Conservation (phyloP, 2,888 invertebrate genomes). For the Chorisops tibialis region DNA sequence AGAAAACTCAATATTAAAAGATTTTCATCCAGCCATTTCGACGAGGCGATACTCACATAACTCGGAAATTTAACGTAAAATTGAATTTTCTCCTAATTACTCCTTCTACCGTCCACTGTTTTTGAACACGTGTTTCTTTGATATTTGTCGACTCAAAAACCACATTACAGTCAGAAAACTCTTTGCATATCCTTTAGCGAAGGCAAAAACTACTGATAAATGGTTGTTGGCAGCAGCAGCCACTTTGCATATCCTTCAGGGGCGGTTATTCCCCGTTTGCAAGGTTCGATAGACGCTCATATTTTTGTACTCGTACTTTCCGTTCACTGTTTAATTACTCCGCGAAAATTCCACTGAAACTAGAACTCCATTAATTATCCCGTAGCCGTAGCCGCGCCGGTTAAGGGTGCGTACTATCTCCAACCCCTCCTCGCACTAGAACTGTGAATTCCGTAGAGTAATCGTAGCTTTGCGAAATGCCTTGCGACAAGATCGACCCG, state of each 20-base stretch:
- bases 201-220: too few species aligned
- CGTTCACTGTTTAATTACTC: constrained; percentile 1
- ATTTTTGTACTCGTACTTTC: neutral
- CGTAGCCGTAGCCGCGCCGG: too few species aligned
- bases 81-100: constrained; percentile 11
- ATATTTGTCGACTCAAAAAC: constrained; percentile 4
- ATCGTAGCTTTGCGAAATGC: too few species aligned
- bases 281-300: constrained; percentile 16
- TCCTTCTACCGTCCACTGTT: neutral
- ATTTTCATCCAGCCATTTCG: too few species aligned
- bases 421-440: too few species aligned
- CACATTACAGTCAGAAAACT: constrained; percentile 11
- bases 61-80: constrained; percentile 9
- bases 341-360: neutral
- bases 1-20: too few species aligned
- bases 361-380: too few species aligned
- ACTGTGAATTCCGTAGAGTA: too few species aligned
- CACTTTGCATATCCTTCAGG: constrained; percentile 15
- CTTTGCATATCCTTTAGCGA: too few species aligned
- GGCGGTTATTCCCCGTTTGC: constrained; percentile 21
- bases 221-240: too few species aligned
- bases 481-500: too few species aligned
- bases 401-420: too few species aligned
- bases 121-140: neutral
- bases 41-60: constrained; percentile 21